Evolutionary conservation across 2,113 vertebrate genomes (phyloP), one percentile per base, ranked within the genome.

Genomic region (Neolamprologus cancellatus): DNA sequence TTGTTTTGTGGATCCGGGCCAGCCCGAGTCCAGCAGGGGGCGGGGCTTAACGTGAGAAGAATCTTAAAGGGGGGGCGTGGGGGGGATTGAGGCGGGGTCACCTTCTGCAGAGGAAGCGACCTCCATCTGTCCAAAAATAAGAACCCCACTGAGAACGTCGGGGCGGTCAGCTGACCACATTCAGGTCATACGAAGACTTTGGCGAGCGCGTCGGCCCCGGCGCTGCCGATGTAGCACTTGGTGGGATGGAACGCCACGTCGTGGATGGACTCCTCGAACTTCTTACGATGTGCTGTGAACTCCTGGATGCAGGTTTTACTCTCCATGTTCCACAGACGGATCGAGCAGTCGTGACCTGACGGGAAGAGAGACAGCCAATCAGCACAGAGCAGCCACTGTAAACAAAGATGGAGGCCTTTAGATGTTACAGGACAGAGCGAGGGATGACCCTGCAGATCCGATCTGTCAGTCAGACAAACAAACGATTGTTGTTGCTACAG

Each of bases 291-390:
- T 53, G 98, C 98, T 3, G 98, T 99, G 94, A 99, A 99, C 93
- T 99, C 98, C 87, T 99, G 98, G 95, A 99, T 98, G 94, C 98
- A 99, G 1, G 98, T 99, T 94, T 98, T 98, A 91, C 96, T 99
- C 94, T 99, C 98, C 93, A 99, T 97, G 95, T 98, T 99, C 98
- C 98, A 99, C 86, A 99, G 96, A 54, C 98, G 98, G 93, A 99
- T 97, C 0, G 98, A 99, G 96, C 98, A 99, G 96, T 99, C 98
- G 18, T 99, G 98, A 96, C 98, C 98, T 99, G 95, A 13, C 83
- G 5, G 86, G 86, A 7, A 14, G 81, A 55, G 34, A 71, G 34
- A 15, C 5, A 11, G 5, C 2, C 39, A 61, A 50, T 61, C 34
- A 81, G 79, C n/a, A 32, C 4, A 10, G 8, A 81, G 30, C 23